Base-by-base conservation (phyloP, 2,797 vertebrate genomes). In the Lepus oiostolus region DNA sequence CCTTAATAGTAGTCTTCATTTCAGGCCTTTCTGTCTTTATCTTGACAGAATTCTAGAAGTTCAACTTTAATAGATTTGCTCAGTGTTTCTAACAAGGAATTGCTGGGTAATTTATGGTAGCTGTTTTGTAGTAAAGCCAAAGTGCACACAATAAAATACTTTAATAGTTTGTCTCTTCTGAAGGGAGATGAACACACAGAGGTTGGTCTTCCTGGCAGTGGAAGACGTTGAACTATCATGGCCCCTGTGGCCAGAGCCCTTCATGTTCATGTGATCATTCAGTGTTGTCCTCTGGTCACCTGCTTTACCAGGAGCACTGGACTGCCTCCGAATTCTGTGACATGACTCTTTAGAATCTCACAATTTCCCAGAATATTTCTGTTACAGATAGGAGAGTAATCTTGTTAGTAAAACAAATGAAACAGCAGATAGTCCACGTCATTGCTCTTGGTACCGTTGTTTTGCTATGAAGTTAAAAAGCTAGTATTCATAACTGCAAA, bases 401-500 rank as follows among this genome's bases (percentile, higher is more conserved):
- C 60, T 58, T 72, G 3, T 88, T 82, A 30, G 63, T 82, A 42
- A 88, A 71, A 60, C 70, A 47, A 81, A 38, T 21, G 35, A 76
- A 30, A 35, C 47, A 72, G 65, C 38, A 62, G 7, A 13, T 47
- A 72, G 24, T 67, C 38, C 17, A 1, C 22, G 7, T 50, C 72
- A 72, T 65, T 95, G 60, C 47, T 63, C 0, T 65, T 68, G 68
- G 8, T 87, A 47, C 38, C 22, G 65, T 32, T 80, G 22, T 94
- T 91, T 65, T 70, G 24, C 72, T 84, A 68, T 92, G 38, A 93
- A 76, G 85, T 91, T 38, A 62, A 82, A 52, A 88, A 93, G 17
- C 63, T 77, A 72, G 76, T 88, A 54, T 85, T 32, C 35, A 0
- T 88, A 58, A 54, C 47, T 75, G 63, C 22, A 75, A 35, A 93